phyloP scores from a whole-genome alignment of 2,113 vertebrate species.

The Varanus salvator region DNA sequence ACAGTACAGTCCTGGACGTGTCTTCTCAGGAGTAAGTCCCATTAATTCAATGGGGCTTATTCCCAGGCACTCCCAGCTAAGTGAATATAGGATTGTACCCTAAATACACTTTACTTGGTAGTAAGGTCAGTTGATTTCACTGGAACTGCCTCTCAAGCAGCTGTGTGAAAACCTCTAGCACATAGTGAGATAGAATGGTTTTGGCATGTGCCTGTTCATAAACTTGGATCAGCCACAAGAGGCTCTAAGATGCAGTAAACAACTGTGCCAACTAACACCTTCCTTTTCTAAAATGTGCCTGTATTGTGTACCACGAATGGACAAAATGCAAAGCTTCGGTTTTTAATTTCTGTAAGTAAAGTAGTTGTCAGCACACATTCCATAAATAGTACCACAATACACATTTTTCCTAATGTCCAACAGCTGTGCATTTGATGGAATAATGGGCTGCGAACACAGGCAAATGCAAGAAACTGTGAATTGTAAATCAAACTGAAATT shows the following conservation, averaged over 20 bases:
- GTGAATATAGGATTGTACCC: not conserved
- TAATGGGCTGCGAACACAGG: not conserved
- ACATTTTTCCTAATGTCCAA: not conserved
- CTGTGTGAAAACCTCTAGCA: not conserved
- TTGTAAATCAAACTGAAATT: not conserved
- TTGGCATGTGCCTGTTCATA: not conserved
- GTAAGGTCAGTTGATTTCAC: not conserved
- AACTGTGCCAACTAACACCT: not conserved
- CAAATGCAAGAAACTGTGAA: no score
- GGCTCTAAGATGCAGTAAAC: not conserved
- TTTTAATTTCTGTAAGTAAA: no score
- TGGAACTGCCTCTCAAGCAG: no score
- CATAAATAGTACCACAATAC: not conserved
- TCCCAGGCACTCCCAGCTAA: not conserved
- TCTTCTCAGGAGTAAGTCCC: not conserved
- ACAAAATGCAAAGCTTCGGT: no score
- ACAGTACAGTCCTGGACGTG: not conserved
- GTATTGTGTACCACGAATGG: not conserved
- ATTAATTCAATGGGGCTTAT: not conserved
- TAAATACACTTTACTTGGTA: not conserved
- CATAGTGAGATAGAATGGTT: not conserved
- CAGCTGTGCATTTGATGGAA: not conserved
- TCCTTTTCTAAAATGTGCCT: not conserved
- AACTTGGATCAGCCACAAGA: not conserved
- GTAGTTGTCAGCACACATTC: no score